These are phyloP conservation scores for Torymus tubicola DNA, from an alignment of 2,888 invertebrate species.

Conservation along the genomic window DNA sequence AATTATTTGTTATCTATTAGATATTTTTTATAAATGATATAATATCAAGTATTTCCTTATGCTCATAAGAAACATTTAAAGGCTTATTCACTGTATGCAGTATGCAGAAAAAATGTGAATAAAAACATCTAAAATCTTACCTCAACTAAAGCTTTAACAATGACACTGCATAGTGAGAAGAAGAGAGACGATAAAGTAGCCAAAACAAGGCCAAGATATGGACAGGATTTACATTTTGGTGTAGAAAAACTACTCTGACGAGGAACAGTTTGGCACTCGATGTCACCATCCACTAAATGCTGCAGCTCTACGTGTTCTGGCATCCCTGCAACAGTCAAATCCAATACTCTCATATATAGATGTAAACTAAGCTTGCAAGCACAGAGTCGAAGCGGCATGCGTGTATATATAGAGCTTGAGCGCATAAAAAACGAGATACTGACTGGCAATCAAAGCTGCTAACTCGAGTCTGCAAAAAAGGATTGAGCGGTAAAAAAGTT, in stretches of 20 bases:
- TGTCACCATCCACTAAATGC: conserved; percentile 84
- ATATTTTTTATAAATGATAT: neutral
- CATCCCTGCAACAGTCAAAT: conserved; percentile 76
- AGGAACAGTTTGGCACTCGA: conserved; percentile 74
- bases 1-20: no score
- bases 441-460: conserved; percentile 21
- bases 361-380: neutral
- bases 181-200: conserved; percentile 92
- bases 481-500: neutral
- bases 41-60: neutral
- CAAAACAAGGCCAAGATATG: conserved; percentile 88
- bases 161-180: conserved; percentile 93
- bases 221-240: conserved; percentile 79
- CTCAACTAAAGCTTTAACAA: conserved; percentile 91
- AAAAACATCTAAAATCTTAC: conserved; percentile 72
- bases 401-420: neutral
- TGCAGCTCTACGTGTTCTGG: conserved; percentile 88
- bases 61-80: no score
- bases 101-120: neutral
- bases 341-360: neutral
- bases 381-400: neutral
- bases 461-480: neutral
- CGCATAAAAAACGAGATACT: neutral
- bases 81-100: no score
- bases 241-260: conserved; percentile 78